A percentile compares a stretch with the other conserved stretches of the same genome.
Evolutionary conservation across 37 sponge, comb jelly and placozoan genomes (phyloP).

Genomic region (Tethya wilhelma): DNA sequence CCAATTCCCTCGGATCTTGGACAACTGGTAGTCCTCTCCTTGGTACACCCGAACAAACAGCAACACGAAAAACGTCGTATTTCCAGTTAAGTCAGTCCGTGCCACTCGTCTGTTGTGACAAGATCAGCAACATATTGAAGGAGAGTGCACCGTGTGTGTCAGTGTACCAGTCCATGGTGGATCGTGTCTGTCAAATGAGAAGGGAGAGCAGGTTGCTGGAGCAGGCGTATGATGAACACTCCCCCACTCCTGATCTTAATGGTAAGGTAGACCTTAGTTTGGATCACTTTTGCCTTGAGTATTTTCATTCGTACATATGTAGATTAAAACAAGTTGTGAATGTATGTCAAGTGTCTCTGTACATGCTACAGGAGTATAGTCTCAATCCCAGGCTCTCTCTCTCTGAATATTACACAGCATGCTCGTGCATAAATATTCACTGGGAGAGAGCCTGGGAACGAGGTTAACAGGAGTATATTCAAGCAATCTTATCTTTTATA

Average conservation of each 20-base stretch:
- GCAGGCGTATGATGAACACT: not conserved
- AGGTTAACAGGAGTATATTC: no score
- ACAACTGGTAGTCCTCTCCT: not conserved
- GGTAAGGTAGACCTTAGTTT: not conserved
- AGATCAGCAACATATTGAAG: not conserved
- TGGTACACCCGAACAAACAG: not conserved
- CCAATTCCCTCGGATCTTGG: not conserved
- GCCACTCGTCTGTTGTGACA: not conserved
- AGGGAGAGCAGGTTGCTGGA: not conserved
- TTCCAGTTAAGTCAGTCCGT: not conserved
- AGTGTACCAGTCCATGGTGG: not conserved
- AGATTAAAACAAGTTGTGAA: not conserved
- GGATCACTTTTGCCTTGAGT: no score
- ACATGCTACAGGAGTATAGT: no score
- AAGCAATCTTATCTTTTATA: no score
- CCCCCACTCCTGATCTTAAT: slow-evolving; percentile 13
- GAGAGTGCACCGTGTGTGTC: not conserved
- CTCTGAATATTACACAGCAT: no score
- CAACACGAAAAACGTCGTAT: not conserved
- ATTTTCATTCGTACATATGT: not conserved
- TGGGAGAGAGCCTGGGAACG: no score
- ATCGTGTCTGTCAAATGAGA: not conserved
- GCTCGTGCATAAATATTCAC: no score
- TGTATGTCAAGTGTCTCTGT: not conserved
- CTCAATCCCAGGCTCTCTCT: no score